Evolutionary conservation across 2,113 vertebrate genomes (phyloP), one percentile per base, ranked within the genome.

Genomic region (Antennarius striatus): DNA sequence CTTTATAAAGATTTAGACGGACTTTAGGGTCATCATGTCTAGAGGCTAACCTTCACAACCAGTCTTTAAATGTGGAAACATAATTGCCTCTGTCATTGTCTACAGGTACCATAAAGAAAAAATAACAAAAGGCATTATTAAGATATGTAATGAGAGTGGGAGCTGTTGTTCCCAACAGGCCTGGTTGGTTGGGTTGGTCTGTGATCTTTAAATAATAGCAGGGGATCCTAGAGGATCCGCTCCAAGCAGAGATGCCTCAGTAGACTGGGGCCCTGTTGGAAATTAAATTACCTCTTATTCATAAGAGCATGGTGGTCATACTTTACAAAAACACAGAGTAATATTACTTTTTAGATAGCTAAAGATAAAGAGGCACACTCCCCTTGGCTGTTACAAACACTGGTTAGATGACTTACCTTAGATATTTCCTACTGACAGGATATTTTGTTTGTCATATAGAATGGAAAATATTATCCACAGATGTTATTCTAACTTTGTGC

Each of bases 241-340:
- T 90, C 85, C 76, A 45, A 86, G 84, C 80, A 62, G 71, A 77
- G 69, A 40, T 3, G 12, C 75, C 81, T 78, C 88, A 73, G 76
- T 78, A 80, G 81, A 85, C 71, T 48, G 67, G 51, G 85, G 79
- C 78, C 73, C 73, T 64, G 67, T 74, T 90, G 86, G 87, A 92
- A 91, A 91, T 90, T 91, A 60, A 92, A 91, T 91, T 89, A 91
- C 67, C 56, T 61, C 62, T 82, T 73, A 80, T 86, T 74, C 70
- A 81, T 63, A 80, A 63, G 36, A 57, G 47, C 75, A 68, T 50
- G 62, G 69, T 87, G 74, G 73, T 86, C 82, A 78, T 59, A 56
- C 84, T 79, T 71, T 49, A 67, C 60, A 82, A 78, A 55, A 57
- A 59, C 49, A 32, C 71, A 75, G 52, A 86, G 76, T 79, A 84